phyloP scores from a whole-genome alignment of 2,888 invertebrate genomes.

The Microchrysa polita region DNA sequence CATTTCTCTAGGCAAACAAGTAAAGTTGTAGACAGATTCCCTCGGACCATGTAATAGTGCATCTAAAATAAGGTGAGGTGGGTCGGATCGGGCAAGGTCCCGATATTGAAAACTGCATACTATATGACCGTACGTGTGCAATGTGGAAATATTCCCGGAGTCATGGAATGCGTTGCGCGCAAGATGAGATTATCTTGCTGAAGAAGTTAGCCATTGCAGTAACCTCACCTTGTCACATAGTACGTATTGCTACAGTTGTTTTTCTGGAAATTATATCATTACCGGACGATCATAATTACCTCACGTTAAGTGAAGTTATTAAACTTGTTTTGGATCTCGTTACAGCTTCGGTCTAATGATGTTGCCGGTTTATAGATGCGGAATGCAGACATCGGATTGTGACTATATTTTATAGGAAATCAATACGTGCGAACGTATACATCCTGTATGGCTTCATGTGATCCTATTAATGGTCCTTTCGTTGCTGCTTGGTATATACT shows the following conservation, averaged over 20 bases:
- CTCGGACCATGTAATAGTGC: neutral
- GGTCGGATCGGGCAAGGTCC: too few relatives aligned
- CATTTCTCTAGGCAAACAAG: slow-evolving; percentile 30
- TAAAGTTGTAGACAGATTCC: slow-evolving; percentile 30
- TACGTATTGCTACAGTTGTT: slow-evolving; percentile 38
- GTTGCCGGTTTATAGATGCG: slow-evolving; percentile 4
- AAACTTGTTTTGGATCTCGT: slow-evolving; percentile 42
- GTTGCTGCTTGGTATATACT: too few relatives aligned
- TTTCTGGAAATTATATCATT: slow-evolving; percentile 46
- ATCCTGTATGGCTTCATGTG: too few relatives aligned
- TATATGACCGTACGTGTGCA: too few relatives aligned
- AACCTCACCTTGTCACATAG: slow-evolving; percentile 8
- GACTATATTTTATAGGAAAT: too few relatives aligned
- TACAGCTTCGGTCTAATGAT: slow-evolving; percentile 29
- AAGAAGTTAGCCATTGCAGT: neutral
- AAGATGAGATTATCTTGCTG: neutral
- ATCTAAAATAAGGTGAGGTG: too few relatives aligned
- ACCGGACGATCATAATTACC: slow-evolving; percentile 45
- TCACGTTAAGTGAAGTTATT: slow-evolving; percentile 48
- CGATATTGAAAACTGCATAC: too few relatives aligned
- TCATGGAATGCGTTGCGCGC: too few relatives aligned
- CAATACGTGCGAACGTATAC: too few relatives aligned
- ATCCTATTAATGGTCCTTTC: too few relatives aligned
- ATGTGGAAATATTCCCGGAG: too few relatives aligned
- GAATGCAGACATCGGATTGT: too few relatives aligned